phyloP scores from a whole-genome alignment of 2,797 vertebrate genomes.

The Hemitrygon akajei region DNA sequence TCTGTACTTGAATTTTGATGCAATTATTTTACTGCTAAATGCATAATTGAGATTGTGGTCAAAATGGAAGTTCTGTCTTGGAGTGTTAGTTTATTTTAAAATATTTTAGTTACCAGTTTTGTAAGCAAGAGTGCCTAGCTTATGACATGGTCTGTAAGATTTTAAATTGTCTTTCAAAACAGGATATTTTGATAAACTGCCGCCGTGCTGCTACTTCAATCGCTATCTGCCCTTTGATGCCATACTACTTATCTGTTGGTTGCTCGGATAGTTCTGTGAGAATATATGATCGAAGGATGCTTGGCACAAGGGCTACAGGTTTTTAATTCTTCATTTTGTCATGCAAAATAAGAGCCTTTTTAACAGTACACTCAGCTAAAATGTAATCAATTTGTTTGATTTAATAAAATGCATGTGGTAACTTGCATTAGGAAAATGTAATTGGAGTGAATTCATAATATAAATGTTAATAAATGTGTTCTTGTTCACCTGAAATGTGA shows the following conservation, averaged over 20 bases:
- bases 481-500: background rate
- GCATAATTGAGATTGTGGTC: background rate
- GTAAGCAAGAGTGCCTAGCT: background rate
- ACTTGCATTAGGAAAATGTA: background rate
- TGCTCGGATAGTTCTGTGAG: constrained; percentile 97
- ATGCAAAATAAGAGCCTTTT: background rate
- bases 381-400: background rate
- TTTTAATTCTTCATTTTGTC: constrained; percentile 40
- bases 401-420: background rate
- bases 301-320: constrained; percentile 94
- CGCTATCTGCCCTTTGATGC: constrained; percentile 86
- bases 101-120: background rate
- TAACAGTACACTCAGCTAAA: background rate
- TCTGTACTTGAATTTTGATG: background rate
- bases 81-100: background rate
- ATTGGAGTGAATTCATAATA: background rate
- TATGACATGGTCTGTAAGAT: background rate
- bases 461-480: constrained; percentile 1
- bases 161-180: constrained; percentile 42
- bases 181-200: constrained; percentile 98
- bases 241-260: constrained; percentile 91
- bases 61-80: background rate
- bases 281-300: constrained; percentile 92
- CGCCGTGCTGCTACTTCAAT: constrained; percentile 93
- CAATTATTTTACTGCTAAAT: background rate